phyloP scores from a whole-genome alignment of 2,888 invertebrate species.

The Tenodera sinensis region DNA sequence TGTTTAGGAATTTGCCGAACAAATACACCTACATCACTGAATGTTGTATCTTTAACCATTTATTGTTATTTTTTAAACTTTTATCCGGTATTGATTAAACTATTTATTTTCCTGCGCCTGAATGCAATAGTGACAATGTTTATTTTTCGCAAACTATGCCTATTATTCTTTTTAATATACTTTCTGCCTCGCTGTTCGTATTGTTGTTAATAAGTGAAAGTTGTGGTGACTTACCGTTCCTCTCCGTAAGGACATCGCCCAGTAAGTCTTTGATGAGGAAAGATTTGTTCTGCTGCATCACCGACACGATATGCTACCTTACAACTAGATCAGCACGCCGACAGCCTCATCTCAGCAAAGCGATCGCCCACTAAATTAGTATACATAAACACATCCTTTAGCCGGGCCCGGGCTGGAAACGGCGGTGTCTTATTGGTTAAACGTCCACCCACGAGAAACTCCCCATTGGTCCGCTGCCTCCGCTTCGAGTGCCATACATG shows the following conservation, averaged over 20 bases:
- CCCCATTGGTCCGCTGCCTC: slow-evolving; percentile 1
- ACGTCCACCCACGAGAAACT: background rate
- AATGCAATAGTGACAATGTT: too few relatives aligned
- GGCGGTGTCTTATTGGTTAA: background rate
- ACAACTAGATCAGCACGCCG: background rate
- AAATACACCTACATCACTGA: too few relatives aligned
- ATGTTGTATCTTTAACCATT: too few relatives aligned
- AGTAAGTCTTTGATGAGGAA: slow-evolving; percentile 81
- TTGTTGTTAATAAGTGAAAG: background rate
- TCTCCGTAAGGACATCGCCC: slow-evolving; percentile 63
- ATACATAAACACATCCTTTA: background rate
- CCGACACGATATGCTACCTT: slow-evolving; percentile 23
- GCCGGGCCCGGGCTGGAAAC: slow-evolving; percentile 2
- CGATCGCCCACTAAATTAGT: slow-evolving; percentile 3
- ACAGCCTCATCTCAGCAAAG: background rate
- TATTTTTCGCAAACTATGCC: too few relatives aligned
- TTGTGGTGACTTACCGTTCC: slow-evolving; percentile 46
- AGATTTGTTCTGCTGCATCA: slow-evolving; percentile 57
- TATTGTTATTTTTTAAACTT: too few relatives aligned
- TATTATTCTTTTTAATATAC: too few relatives aligned
- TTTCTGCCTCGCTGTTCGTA: too few relatives aligned
- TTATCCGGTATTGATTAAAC: too few relatives aligned
- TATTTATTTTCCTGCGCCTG: too few relatives aligned
- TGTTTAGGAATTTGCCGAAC: too few relatives aligned
- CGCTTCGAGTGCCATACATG: background rate